These are phyloP conservation scores for Nycticebus coucang DNA, from an alignment of 2,113 vertebrate species.

Conservation along the genomic window DNA sequence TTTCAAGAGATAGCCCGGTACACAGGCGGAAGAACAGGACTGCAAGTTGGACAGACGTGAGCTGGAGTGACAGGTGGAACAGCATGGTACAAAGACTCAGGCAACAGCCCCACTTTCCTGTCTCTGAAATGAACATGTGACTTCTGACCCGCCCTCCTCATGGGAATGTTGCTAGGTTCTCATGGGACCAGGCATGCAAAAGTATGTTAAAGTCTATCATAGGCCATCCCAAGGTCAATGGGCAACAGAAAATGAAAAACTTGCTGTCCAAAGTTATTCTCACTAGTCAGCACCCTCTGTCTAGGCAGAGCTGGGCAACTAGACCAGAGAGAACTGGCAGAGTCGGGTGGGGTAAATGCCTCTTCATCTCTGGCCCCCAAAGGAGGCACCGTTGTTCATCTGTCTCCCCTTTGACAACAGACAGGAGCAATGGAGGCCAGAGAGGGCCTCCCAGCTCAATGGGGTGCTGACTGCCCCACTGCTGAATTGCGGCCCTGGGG, in stretches of 20 bases:
- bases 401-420: neutral
- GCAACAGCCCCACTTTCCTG: no score
- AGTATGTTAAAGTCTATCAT: neutral
- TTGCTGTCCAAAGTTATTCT: neutral
- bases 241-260: neutral
- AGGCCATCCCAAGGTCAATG: neutral
- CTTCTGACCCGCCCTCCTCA: neutral
- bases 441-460: neutral
- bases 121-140: neutral
- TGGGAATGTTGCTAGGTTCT: neutral
- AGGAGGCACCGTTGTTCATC: neutral
- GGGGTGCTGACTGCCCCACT: neutral
- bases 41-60: neutral
- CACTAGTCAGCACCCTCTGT: neutral
- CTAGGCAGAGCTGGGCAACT: accelerated
- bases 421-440: neutral
- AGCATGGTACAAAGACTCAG: no score
- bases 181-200: accelerated
- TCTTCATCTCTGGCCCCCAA: neutral
- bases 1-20: neutral
- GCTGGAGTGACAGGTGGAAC: neutral
- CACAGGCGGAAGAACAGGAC: neutral
- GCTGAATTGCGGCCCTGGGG: neutral
- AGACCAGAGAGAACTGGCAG: neutral
- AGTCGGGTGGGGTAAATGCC: accelerated